A percentile compares a stretch with the other conserved stretches of the same genome.
Conservation (phyloP, 2,113 vertebrate species). For the Sardina pilchardus region DNA sequence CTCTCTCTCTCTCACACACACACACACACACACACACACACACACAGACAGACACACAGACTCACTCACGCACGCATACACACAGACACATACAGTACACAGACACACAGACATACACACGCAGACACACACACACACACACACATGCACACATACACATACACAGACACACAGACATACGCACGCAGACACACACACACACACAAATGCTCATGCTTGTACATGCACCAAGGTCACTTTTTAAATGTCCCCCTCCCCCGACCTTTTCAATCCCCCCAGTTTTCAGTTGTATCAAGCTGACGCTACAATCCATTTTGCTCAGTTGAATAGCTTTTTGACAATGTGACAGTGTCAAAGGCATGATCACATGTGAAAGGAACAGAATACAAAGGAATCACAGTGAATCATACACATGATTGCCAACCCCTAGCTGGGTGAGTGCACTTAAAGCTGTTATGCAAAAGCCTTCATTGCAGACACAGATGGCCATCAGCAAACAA, state of each 20-base stretch:
- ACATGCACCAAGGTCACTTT: too few species aligned
- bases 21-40: too few species aligned
- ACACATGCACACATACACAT: neutral
- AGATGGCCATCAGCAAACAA: neutral
- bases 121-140: neutral
- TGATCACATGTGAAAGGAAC: neutral
- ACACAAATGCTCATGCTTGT: neutral
- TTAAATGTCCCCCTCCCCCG: too few species aligned
- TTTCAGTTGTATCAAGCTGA: neutral
- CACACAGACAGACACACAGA: too few species aligned
- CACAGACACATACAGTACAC: neutral
- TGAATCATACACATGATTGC: slow-evolving; percentile 10
- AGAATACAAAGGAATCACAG: neutral
- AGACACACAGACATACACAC: neutral
- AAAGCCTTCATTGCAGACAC: neutral
- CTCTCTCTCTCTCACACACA: too few species aligned
- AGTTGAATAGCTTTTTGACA: neutral
- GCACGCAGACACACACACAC: too few species aligned
- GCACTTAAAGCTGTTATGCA: neutral
- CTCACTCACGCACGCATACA: neutral
- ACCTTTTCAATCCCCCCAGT: too few species aligned
- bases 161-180: neutral
- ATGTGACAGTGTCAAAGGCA: neutral
- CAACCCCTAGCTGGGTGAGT: neutral
- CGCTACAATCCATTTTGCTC: too few species aligned